These are phyloP conservation scores for Zophobas morio DNA, from an alignment of 1,140 invertebrate genomes.

Conservation along the genomic window DNA sequence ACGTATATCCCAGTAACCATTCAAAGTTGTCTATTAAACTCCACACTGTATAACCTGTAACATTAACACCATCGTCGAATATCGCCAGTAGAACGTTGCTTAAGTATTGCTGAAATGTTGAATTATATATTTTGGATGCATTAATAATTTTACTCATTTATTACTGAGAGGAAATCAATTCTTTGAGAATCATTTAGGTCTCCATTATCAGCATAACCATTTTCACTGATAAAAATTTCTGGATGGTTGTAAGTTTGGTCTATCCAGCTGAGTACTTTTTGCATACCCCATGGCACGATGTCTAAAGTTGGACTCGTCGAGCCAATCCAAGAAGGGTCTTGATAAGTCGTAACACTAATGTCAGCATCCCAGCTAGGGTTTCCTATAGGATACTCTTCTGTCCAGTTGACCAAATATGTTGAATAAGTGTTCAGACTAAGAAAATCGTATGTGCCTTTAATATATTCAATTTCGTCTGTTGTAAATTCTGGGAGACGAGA, in stretches of 20 bases:
- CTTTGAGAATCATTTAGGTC: slow-evolving; percentile 69
- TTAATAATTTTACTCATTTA: background rate
- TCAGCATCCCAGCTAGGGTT: slow-evolving; percentile 35
- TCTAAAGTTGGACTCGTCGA: slow-evolving; percentile 24
- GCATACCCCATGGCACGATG: slow-evolving; percentile 69
- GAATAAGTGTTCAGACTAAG: slow-evolving; percentile 75
- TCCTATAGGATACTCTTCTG: slow-evolving; percentile 66
- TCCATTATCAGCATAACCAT: slow-evolving; percentile 70
- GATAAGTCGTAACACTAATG: background rate
- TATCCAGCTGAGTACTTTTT: slow-evolving; percentile 72
- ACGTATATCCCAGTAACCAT: slow-evolving; percentile 78
- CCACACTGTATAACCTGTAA: slow-evolving; percentile 74
- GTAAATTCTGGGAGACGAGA: slow-evolving; percentile 77
- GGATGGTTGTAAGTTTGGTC: slow-evolving; percentile 70
- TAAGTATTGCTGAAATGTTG: slow-evolving; percentile 71
- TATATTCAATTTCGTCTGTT: slow-evolving; percentile 70
- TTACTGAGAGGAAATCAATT: slow-evolving; percentile 67
- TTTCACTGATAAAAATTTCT: slow-evolving; percentile 70
- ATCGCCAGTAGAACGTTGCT: slow-evolving; percentile 77
- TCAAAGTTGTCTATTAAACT: slow-evolving; percentile 87
- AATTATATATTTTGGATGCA: background rate
- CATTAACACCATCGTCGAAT: slow-evolving; percentile 70
- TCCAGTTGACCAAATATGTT: slow-evolving; percentile 67
- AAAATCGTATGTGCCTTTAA: slow-evolving; percentile 75
- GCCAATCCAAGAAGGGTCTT: slow-evolving; percentile 16